phyloP scores from a whole-genome alignment of 2,113 vertebrate genomes.

The Atherinomorus stipes region DNA sequence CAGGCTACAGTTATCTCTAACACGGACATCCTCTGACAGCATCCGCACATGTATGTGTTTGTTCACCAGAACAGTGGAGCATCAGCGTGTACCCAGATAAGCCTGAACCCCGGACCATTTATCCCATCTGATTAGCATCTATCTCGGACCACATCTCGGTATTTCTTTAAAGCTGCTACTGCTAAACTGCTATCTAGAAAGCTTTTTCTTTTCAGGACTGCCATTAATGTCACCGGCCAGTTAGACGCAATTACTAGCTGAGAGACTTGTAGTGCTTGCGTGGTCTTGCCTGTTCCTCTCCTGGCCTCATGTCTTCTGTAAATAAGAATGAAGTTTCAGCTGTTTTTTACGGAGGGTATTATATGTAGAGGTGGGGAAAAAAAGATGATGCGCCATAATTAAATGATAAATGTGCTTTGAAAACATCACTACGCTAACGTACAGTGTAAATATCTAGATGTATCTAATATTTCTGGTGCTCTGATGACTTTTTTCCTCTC shows the following conservation, averaged over 20 bases:
- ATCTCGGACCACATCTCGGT: constrained; percentile 29
- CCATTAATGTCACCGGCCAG: constrained; percentile 29
- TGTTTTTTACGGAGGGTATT: constrained; percentile 46
- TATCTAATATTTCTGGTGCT: constrained; percentile 31
- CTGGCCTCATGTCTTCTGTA: constrained; percentile 46
- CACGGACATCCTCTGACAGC: neutral
- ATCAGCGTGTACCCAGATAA: neutral
- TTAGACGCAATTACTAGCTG: constrained; percentile 1
- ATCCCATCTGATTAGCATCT: neutral
- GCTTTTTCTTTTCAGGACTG: constrained; percentile 26
- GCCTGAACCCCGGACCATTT: neutral
- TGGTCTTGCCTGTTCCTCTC: constrained; percentile 39
- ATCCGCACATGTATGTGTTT: neutral
- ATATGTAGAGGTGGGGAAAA: constrained; percentile 39
- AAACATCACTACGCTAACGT: constrained; percentile 14
- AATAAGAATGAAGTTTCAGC: constrained; percentile 56
- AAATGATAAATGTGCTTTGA: constrained; percentile 29
- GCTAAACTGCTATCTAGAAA: constrained; percentile 2
- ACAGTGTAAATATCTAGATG: constrained; percentile 48
- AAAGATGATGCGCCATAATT: too few relatives aligned
- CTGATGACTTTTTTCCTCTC: constrained; percentile 25
- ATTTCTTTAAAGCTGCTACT: constrained; percentile 31
- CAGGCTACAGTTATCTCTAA: neutral
- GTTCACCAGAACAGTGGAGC: neutral
- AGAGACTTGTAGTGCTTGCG: constrained; percentile 52